phyloP scores from a whole-genome alignment of 2,797 vertebrate species.

The Sebastes steindachneri region DNA sequence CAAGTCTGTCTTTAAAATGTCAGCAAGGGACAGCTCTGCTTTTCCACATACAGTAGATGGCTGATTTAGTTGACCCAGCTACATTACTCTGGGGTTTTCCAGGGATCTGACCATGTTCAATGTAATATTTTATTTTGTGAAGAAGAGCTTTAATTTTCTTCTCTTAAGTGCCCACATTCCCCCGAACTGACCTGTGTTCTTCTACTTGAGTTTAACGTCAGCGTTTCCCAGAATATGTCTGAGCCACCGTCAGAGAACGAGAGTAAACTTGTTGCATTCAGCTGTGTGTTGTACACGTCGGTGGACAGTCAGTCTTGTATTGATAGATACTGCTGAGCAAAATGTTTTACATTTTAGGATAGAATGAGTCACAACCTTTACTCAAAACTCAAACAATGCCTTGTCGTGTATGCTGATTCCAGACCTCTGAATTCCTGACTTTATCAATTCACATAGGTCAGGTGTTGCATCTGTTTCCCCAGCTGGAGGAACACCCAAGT shows the following conservation, averaged over 20 bases:
- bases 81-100: conserved; percentile 10
- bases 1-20: neutral
- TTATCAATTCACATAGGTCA: neutral
- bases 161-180: neutral
- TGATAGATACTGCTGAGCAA: conserved; percentile 27
- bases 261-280: conserved; percentile 19
- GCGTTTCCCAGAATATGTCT: neutral
- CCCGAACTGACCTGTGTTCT: neutral
- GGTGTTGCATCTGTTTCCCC: neutral
- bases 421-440: neutral
- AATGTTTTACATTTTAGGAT: neutral
- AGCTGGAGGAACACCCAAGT: neutral
- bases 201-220: neutral
- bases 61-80: neutral
- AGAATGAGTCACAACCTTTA: conserved; percentile 2
- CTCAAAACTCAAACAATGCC: neutral
- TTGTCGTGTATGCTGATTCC: neutral
- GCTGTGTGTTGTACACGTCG: neutral
- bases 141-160: neutral
- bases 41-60: neutral
- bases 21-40: neutral
- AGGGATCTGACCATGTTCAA: neutral
- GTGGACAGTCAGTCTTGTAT: neutral
- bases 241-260: conserved; percentile 5
- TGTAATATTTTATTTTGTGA: conserved; percentile 1